These are phyloP conservation scores for Leptinotarsa haldemani DNA, from an alignment of 2,888 invertebrate species.

Conservation along the genomic window DNA sequence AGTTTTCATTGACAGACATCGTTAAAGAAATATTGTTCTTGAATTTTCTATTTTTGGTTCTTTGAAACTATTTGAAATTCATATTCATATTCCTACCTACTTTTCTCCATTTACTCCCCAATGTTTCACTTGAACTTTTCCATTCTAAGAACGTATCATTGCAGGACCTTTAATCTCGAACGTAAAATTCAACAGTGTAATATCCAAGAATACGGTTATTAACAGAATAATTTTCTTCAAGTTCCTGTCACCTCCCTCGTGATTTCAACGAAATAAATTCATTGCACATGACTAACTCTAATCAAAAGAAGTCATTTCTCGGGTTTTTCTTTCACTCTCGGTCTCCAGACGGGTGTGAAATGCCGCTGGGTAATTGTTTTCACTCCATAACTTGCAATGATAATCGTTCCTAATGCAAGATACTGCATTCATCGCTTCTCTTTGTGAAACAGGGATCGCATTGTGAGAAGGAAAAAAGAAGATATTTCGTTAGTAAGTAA, in stretches of 20 bases:
- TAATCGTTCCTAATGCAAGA: neutral
- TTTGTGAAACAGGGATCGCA: neutral
- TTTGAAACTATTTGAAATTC: no score
- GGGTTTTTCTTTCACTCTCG: neutral
- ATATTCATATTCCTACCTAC: no score
- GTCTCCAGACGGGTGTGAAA: constrained; percentile 13
- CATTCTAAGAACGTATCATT: neutral
- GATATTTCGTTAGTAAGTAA: neutral
- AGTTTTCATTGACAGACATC: no score
- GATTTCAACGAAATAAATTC: constrained; percentile 11
- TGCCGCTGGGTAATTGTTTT: constrained; percentile 11
- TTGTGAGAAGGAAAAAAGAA: neutral
- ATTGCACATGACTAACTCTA: constrained; percentile 9
- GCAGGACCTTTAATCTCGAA: neutral
- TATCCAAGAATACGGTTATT: constrained; percentile 7
- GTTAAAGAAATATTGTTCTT: no score
- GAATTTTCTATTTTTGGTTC: no score
- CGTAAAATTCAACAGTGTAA: neutral
- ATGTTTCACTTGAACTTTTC: neutral
- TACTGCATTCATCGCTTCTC: neutral
- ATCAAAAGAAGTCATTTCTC: neutral
- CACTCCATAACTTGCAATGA: constrained; percentile 13
- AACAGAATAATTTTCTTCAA: neutral
- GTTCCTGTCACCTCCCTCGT: neutral
- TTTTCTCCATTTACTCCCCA: neutral